Evolutionary conservation across 2,888 invertebrate genomes (phyloP).

Genomic region (Seira sanloemensis): DNA sequence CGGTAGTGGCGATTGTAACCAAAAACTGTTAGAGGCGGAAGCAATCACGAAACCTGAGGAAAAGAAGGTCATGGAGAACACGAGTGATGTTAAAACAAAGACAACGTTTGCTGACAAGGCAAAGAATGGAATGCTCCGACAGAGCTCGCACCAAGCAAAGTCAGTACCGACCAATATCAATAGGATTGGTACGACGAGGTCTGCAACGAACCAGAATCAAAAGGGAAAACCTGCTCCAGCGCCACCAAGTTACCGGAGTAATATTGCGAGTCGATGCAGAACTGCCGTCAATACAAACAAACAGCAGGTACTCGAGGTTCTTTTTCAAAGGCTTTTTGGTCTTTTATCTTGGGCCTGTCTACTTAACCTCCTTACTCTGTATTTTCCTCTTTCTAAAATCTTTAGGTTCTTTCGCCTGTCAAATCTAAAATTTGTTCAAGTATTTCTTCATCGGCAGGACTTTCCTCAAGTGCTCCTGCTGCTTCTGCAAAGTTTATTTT

Average conservation of each 20-base stretch:
- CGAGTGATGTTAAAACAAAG: slow-evolving; percentile 11
- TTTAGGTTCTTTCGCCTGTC: slow-evolving; percentile 66
- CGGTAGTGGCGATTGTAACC: slow-evolving; percentile 39
- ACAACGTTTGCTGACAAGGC: slow-evolving; percentile 67
- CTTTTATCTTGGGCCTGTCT: not conserved
- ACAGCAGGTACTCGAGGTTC: slow-evolving; percentile 46
- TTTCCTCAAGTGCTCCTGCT: slow-evolving; percentile 37
- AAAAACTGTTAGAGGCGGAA: slow-evolving; percentile 14
- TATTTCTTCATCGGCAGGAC: slow-evolving; percentile 59
- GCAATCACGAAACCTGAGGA: not conserved
- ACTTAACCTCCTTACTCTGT: slow-evolving; percentile 5
- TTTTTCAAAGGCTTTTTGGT: not conserved
- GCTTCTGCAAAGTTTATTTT: slow-evolving; percentile 45
- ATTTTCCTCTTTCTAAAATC: slow-evolving; percentile 3
- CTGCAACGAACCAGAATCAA: not conserved
- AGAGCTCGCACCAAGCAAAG: slow-evolving; percentile 54
- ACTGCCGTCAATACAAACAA: slow-evolving; percentile 65
- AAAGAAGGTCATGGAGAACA: not conserved
- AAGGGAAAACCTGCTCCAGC: slow-evolving; percentile 35
- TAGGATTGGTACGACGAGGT: slow-evolving; percentile 41
- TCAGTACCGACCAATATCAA: slow-evolving; percentile 63
- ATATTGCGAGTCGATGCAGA: slow-evolving; percentile 66
- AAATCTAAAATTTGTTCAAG: slow-evolving; percentile 64
- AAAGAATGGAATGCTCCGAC: slow-evolving; percentile 62
- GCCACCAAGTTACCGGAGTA: slow-evolving; percentile 64